Base-by-base conservation (phyloP, 2,888 invertebrate genomes). In the Ferdinandea cuprea region DNA sequence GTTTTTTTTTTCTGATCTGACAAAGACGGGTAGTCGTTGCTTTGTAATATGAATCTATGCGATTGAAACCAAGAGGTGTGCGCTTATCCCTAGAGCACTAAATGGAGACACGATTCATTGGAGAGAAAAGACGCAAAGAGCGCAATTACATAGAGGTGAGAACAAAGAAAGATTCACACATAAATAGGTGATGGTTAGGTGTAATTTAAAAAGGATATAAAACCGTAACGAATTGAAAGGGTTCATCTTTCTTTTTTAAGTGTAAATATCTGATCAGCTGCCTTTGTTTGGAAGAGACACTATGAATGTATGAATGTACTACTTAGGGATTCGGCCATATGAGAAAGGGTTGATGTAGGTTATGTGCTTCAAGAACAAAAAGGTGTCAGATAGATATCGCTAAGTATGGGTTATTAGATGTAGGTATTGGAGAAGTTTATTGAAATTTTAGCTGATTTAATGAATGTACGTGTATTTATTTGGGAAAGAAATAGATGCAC, bases 181-280 rank as follows among this genome's bases (percentile, higher is more conserved):
- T 54, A 46, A 74, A 25, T 59, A n/a, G 28, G 21, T 66, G 17
- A 48, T 50, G 59, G 32, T 44, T 35, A 50, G 37, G 59, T 61
- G 40, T 59, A 61, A 32, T 58, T 21, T 32, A 17, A 59, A 50
- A 25, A 42, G 40, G 50, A 19, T 15, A 17, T 11, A n/a, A 50
- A 32, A 28, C 46, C 44, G 30, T 13, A 71, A n/a, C 17, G 13
- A 63, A 66, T 21, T 59, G 28, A 73, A 66, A 68, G 54, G 79
- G 76, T 52, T 68, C 76, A 46, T 52, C 54, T 61, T 59, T 68
- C 54, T 25, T 37, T 37, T 17, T 30, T 30, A 15, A 21, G 44
- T 61, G 48, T 32, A 74, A 68, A 44, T 76, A 68, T 46, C 30
- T 17, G 61, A 74, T 73, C 74, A 79, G 79, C 74, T 79, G 73